Evolutionary conservation across 2,113 vertebrate genomes (phyloP).

Genomic region (Strix uralensis): DNA sequence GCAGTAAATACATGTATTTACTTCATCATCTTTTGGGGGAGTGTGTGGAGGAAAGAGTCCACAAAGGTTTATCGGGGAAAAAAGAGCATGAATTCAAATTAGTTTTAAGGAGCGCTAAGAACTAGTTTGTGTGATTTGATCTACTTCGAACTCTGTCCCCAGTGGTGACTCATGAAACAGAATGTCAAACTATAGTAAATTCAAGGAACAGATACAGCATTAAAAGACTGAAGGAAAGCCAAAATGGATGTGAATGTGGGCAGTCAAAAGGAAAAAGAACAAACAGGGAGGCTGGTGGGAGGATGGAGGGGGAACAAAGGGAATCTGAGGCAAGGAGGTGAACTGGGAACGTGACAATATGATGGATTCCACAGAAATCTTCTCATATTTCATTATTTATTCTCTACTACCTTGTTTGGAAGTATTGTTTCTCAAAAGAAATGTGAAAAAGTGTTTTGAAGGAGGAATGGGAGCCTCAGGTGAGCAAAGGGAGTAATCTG

Average conservation of each 20-base stretch:
- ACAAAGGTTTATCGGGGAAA: background rate
- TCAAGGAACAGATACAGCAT: background rate
- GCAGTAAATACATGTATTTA: background rate
- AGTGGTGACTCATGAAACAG: conserved; percentile 27
- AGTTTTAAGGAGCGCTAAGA: background rate
- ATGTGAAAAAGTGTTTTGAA: background rate
- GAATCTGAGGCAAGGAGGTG: conserved; percentile 26
- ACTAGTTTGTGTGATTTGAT: conserved; percentile 19
- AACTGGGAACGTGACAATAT: background rate
- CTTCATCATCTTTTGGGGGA: background rate
- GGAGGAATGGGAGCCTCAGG: background rate
- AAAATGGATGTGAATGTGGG: background rate
- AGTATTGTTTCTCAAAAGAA: background rate
- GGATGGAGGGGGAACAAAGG: background rate
- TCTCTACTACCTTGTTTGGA: background rate
- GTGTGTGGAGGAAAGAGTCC: background rate
- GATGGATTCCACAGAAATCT: background rate
- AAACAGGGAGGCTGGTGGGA: conserved; percentile 6
- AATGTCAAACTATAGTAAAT: conserved; percentile 31
- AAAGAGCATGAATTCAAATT: background rate
- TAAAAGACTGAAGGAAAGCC: background rate
- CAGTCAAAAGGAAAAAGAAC: conserved; percentile 21
- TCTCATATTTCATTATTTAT: background rate
- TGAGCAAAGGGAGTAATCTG: background rate
- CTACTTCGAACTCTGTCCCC: background rate